Percentiles rank a stretch among this genome's conserved stretches.
These are phyloP conservation scores for Hybognathus amarus DNA, from an alignment of 2,797 vertebrate genomes.

Conservation along the genomic window DNA sequence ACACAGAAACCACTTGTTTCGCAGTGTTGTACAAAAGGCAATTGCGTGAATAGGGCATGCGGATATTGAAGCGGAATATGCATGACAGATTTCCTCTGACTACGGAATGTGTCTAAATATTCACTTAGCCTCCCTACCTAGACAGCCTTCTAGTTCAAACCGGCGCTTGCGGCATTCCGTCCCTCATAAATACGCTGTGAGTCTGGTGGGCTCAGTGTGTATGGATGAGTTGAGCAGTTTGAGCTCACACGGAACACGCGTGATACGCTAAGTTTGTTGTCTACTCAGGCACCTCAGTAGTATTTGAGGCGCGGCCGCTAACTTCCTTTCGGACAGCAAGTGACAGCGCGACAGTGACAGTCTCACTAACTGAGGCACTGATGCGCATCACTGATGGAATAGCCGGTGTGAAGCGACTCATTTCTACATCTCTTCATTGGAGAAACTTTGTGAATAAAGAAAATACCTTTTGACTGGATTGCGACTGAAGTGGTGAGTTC, in stretches of 20 bases:
- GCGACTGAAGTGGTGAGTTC: slow-evolving; percentile 15
- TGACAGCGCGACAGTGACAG: slow-evolving; percentile 5
- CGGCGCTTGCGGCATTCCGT: too few species aligned
- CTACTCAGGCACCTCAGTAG: neutral
- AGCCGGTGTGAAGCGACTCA: slow-evolving; percentile 13
- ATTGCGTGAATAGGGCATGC: neutral
- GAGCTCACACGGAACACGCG: too few species aligned
- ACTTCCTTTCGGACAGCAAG: slow-evolving; percentile 34
- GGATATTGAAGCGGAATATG: slow-evolving; percentile 26
- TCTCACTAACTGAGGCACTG: neutral
- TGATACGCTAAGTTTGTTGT: neutral
- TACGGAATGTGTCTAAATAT: neutral
- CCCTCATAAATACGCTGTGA: neutral
- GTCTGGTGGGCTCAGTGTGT: neutral
- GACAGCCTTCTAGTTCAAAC: neutral
- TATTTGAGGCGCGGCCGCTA: neutral
- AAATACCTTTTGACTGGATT: neutral
- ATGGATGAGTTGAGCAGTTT: too few species aligned
- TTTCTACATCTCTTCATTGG: neutral
- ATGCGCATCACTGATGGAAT: slow-evolving; percentile 32
- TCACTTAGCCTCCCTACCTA: neutral
- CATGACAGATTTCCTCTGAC: slow-evolving; percentile 18
- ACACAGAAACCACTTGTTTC: neutral
- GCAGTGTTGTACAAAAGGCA: neutral
- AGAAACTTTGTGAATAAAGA: slow-evolving; percentile 1